Base-by-base conservation (phyloP, 2,113 vertebrate species). In the Dicentrarchus labrax region DNA sequence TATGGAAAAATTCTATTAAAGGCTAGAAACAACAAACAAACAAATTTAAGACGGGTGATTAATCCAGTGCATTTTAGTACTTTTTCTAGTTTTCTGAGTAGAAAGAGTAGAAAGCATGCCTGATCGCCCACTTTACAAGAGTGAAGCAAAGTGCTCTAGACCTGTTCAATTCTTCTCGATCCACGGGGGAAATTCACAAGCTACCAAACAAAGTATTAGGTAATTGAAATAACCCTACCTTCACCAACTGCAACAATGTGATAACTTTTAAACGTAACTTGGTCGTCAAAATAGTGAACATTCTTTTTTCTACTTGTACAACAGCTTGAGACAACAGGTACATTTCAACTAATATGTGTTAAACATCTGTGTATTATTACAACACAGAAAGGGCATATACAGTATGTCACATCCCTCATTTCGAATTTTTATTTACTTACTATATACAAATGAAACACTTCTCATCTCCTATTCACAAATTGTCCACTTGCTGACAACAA, bases 401-500 rank as follows among this genome's bases (percentile, higher is more conserved):
- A 75, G 9, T 8, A 6, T 45, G 9, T 2, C 22, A 48, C 24
- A 30, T 24, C 30, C 15, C 59, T 39, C 2, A 1, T 24, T 53
- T 67, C 9, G 45, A 39, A 16, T 62, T 16, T 56, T 22, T 30
- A 60, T 36, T 19, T 59, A 65, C 36, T 43, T 68, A 72, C 60
- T 43, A 60, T 72, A 72, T 65, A 53, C 19, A 65, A 65, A 48
- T 65, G 57, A 56, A 59, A 47, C 16, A 54, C 24, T 41, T 48
- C n/a, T 65, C 54, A 43, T 79, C 8, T n/a, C 38, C 9, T 60
- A 2, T 78, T 43, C 48, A 75, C 36, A 65, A 64, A 75, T 36
- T 47, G 41, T 73, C 53, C 19, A 17, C 54, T 61, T 78, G 15
- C 51, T 76, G 54, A 76, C 47, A 69, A 66, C 60, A 51, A 50